phyloP scores from a whole-genome alignment of 2,797 vertebrate genomes.

The Syngnathus acus region DNA sequence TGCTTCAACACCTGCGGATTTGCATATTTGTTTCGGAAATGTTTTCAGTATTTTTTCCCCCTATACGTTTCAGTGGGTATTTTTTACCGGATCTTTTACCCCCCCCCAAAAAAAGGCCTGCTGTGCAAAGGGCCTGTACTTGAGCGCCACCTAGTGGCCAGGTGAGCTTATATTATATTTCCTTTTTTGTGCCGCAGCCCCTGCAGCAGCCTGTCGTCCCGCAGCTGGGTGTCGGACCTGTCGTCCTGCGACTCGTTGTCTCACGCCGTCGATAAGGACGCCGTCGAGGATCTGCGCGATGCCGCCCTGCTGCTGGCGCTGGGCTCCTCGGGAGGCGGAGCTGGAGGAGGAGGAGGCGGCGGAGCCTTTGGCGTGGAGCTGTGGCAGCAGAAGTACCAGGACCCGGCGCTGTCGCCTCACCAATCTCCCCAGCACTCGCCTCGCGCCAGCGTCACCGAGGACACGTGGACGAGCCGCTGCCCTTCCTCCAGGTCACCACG shows the following conservation, averaged over 20 bases:
- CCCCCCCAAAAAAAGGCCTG: too few relatives aligned
- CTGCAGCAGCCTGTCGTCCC: slow-evolving; percentile 71
- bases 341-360: slow-evolving; percentile 21
- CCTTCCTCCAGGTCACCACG: slow-evolving; percentile 76
- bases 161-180: too few relatives aligned
- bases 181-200: slow-evolving; percentile 32
- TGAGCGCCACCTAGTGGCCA: too few relatives aligned
- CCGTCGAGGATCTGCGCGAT: slow-evolving; percentile 85
- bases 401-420: slow-evolving; percentile 76
- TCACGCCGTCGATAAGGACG: slow-evolving; percentile 78
- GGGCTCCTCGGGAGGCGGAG: slow-evolving; percentile 75
- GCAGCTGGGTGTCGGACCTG: slow-evolving; percentile 74
- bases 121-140: too few relatives aligned
- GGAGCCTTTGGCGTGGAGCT: slow-evolving; percentile 79
- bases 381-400: slow-evolving; percentile 73
- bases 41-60: too few relatives aligned
- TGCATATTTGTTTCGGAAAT: neutral
- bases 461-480: slow-evolving; percentile 83
- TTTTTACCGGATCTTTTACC: too few relatives aligned
- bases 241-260: slow-evolving; percentile 96
- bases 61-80: too few relatives aligned
- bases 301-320: slow-evolving; percentile 76
- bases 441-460: slow-evolving; percentile 87
- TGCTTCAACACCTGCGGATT: too few relatives aligned
- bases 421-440: slow-evolving; percentile 87